Evolutionary conservation across 2,113 vertebrate species (phyloP).

Genomic region (Redunca redunca): DNA sequence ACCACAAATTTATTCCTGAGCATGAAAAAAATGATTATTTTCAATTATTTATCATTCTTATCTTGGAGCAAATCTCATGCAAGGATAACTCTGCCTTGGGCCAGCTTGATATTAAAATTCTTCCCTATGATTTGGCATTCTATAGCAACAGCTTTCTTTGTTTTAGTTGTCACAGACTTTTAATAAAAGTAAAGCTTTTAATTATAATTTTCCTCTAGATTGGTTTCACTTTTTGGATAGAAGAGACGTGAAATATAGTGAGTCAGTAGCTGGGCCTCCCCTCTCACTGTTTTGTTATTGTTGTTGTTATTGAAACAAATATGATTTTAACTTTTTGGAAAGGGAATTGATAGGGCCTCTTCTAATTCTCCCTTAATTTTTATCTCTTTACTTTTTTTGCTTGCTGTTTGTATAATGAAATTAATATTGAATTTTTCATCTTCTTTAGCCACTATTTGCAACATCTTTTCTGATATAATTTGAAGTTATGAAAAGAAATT

Average conservation of each 20-base stretch:
- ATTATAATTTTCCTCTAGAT: neutral
- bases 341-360: neutral
- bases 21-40: neutral
- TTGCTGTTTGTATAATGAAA: neutral
- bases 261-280: neutral
- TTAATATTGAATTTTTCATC: neutral
- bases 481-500: constrained; percentile 5
- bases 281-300: neutral
- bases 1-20: neutral
- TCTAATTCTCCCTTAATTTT: neutral
- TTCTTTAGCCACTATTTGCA: neutral
- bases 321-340: neutral
- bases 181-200: constrained; percentile 3
- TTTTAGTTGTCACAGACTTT: neutral
- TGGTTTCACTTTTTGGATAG: neutral
- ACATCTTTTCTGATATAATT: neutral
- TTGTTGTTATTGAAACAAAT: neutral
- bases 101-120: neutral
- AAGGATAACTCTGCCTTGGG: neutral
- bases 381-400: neutral
- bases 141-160: neutral
- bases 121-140: neutral
- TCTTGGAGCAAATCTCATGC: neutral
- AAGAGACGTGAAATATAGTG: neutral
- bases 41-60: neutral